Base-by-base conservation (phyloP, 2,113 vertebrate genomes). In the Helogale parvula region DNA sequence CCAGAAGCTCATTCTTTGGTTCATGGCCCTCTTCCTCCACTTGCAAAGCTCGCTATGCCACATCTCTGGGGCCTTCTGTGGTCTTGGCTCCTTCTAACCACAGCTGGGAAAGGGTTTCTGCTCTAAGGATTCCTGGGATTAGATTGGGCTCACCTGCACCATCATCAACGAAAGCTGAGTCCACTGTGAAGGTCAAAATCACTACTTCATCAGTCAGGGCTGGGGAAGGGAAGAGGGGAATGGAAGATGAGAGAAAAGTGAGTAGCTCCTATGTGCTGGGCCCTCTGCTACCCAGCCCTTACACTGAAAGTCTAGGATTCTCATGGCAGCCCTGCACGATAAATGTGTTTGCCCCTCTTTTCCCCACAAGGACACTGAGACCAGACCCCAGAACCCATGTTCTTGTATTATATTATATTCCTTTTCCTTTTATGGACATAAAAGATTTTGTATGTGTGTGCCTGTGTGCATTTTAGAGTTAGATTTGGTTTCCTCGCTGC, bases 231-330 rank as follows among this genome's bases (percentile, higher is more conserved):
- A 52, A 38, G 5, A 76, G 19, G 41, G 41, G 60, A 33, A 11
- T 52, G 11, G 23, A 38, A 52, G 33, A 69, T 17, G 65, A 77
- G 57, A 15, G 47, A 50, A 47, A 31, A 83, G 14, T 23, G 35
- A 91, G 45, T 29, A 83, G 4, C 65, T 84, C 21, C 27, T 52
- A 6, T 1, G 13, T 81, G 23, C 23, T n/a, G n/a, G 47, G 66
- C 31, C 8, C 52, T 65, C 35, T n/a, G 54, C 12, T 41, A 31
- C 60, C 16, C 25, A 13, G 3, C 27, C 31, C 72, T 89, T 27
- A 3, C 9, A n/a, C 11, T 0, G 2, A 8, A 25, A 6, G 5
- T 27, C 41, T 35, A 9, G 11, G 33, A 23, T 38, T 25, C 72
- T 15, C 41, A 1, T 3, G 2, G 35, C 68, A 72, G 6, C 38